phyloP scores from a whole-genome alignment of 2,797 vertebrate genomes.

The Sphaeramia orbicularis region DNA sequence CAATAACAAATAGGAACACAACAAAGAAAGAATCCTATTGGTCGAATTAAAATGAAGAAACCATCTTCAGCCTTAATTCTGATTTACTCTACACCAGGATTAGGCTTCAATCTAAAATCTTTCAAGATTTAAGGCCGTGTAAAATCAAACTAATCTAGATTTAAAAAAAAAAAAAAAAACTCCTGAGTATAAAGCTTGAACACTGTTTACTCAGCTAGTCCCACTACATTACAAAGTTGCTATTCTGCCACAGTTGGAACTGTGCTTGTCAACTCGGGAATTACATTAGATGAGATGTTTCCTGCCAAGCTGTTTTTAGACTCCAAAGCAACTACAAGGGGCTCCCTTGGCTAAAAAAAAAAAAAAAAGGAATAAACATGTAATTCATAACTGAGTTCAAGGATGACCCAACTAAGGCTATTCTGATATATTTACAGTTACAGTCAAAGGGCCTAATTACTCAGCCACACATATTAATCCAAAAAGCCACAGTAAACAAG shows the following conservation, averaged over 20 bases:
- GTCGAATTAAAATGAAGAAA: background rate
- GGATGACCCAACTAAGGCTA: background rate
- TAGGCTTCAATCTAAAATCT: constrained; percentile 10
- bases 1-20: too few species aligned
- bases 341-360: constrained; percentile 6
- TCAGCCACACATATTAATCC: constrained; percentile 6
- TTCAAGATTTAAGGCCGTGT: constrained; percentile 29
- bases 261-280: constrained; percentile 31
- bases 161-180: constrained; percentile 26
- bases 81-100: constrained; percentile 18
- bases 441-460: background rate
- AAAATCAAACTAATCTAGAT: constrained; percentile 9
- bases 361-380: constrained; percentile 2
- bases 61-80: constrained; percentile 3
- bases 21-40: too few species aligned
- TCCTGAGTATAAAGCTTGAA: constrained; percentile 18
- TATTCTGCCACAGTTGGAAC: constrained; percentile 24
- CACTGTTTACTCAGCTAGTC: background rate
- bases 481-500: constrained; percentile 22
- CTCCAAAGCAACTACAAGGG: constrained; percentile 30
- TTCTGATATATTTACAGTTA: constrained; percentile 7
- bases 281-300: constrained; percentile 30
- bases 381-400: constrained; percentile 23
- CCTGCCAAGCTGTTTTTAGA: constrained; percentile 33
- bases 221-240: constrained; percentile 6